Evolutionary conservation across 2,888 invertebrate genomes (phyloP), one percentile per base, ranked within the genome.

Genomic region (Cepaea hortensis): DNA sequence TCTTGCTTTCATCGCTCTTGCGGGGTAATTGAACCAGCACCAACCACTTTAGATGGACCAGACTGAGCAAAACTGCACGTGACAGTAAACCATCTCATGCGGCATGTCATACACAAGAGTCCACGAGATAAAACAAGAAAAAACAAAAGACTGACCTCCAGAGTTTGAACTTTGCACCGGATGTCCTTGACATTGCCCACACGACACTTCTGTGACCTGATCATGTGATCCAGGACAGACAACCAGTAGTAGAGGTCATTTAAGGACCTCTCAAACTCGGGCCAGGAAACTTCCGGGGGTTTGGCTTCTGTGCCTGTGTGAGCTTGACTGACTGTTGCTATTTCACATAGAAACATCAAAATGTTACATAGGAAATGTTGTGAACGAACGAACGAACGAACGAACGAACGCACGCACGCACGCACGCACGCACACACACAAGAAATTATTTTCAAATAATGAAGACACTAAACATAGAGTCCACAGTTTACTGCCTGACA

Each of bases 161-260:
- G 91, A 86, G 91, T 93, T 55, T 90, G 87, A 23, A 91, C 90
- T 86, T 91, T 91, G 55, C 91, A 90, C 75, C 93, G 93, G 70
- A 93, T 92, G 65, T 93, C 93, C 50, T 90, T 89, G 73, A 93
- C 89, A 86, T 93, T 92, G 5, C 93, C 93, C 4, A 93, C 92
- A 6, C 91, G 91, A 68, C 93, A 93, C 55, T 88, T 88, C 87
- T 92, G 92, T 50, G 92, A 90, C 85, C 90, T 90, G 35, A 92
- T 86, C 91, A 91, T 91, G 77, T 90, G 87, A 82, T 93, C 92
- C 85, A 93, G 87, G 20, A 92, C 73, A 3, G 90, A 91, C 85
- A 93, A 88, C 93, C 93, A 93, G 85, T 92, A 92, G 46, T 90
- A 88, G 18, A 93, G 89, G 83, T 93, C 93, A 6, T 87, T 89